Percentiles rank a stretch among this genome's conserved stretches.
These are phyloP conservation scores for Digitonthophagus gazella DNA, from an alignment of 2,888 invertebrate genomes.

Conservation along the genomic window DNA sequence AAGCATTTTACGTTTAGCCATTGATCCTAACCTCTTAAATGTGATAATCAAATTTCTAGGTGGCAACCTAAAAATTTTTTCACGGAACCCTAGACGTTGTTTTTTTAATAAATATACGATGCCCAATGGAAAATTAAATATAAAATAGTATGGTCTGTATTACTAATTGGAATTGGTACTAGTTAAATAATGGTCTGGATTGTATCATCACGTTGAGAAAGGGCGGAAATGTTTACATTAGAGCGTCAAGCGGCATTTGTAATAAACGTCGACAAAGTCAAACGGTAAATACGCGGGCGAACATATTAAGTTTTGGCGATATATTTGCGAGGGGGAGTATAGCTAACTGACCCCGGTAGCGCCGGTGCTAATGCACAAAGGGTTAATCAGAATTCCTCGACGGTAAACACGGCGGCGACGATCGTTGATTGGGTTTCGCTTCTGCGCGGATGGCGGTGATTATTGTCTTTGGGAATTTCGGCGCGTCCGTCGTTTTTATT, in stretches of 20 bases:
- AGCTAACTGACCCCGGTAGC: conserved; percentile 32
- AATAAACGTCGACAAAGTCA: neutral
- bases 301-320: conserved; percentile 24
- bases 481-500: conserved; percentile 18
- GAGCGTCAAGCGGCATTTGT: neutral
- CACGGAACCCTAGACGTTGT: too few species aligned
- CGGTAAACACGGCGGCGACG: neutral
- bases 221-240: neutral
- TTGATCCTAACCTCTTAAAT: too few species aligned
- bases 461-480: neutral
- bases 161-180: neutral
- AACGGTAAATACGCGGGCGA: neutral
- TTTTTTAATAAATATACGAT: too few species aligned
- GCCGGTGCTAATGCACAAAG: conserved; percentile 40
- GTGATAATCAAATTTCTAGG: too few species aligned
- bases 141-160: neutral
- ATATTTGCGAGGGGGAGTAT: conserved; percentile 28
- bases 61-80: too few species aligned
- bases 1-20: too few species aligned
- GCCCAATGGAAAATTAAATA: too few species aligned
- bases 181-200: neutral
- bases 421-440: neutral
- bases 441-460: neutral
- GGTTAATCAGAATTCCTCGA: conserved; percentile 30
- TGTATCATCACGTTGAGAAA: neutral